phyloP scores from a whole-genome alignment of 2,113 vertebrate genomes.

The Bambusicola thoracicus region DNA sequence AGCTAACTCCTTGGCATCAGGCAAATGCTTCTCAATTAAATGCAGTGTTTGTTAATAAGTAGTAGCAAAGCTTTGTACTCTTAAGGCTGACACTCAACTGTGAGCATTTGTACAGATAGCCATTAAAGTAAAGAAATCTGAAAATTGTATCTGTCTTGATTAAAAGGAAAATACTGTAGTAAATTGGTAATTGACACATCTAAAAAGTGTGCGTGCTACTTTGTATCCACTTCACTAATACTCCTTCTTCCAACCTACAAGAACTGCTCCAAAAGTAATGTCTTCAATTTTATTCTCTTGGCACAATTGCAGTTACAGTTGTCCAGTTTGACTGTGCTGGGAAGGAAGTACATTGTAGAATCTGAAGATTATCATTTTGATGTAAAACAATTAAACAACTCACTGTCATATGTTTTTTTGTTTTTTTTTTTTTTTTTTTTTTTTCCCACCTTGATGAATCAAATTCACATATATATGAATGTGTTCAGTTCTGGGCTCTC shows the following conservation, averaged over 20 bases:
- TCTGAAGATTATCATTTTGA: not conserved
- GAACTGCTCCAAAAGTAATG: too few species aligned
- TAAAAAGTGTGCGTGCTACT: not conserved
- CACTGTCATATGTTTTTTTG: not conserved
- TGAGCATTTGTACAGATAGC: not conserved
- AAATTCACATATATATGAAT: not conserved
- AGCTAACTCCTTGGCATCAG: not conserved
- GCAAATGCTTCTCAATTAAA: slow-evolving; percentile 11
- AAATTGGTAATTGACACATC: not conserved
- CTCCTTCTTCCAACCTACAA: not conserved
- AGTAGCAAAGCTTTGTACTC: not conserved
- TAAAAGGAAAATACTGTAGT: not conserved
- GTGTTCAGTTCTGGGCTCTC: too few species aligned
- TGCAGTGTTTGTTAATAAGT: slow-evolving; percentile 14
- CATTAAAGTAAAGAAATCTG: not conserved
- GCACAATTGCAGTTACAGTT: too few species aligned
- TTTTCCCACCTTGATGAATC: not conserved
- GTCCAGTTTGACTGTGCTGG: not conserved
- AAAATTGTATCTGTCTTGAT: not conserved
- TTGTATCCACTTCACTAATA: not conserved
- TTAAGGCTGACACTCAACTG: not conserved
- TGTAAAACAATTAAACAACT: not conserved
- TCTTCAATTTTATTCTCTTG: too few species aligned
- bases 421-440: too few species aligned
- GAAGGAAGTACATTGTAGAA: not conserved